phyloP scores from a whole-genome alignment of 2,888 invertebrate genomes.

The Prenolepis imparis region DNA sequence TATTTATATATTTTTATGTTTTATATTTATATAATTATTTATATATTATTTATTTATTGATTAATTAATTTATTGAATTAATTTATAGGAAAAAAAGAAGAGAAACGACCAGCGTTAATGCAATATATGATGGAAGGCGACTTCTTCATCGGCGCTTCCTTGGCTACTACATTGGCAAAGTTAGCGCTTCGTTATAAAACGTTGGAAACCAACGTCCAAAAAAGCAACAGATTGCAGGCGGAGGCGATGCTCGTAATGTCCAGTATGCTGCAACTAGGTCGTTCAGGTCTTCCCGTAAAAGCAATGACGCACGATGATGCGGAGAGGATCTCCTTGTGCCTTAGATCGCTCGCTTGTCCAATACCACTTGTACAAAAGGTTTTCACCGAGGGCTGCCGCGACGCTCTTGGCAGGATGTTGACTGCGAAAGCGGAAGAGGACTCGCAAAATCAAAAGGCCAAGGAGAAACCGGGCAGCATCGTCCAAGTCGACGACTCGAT shows the following conservation, averaged over 20 bases:
- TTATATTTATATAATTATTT: no score
- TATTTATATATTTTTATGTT: no score
- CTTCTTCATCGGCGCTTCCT: slow-evolving; percentile 97
- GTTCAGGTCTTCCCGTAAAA: slow-evolving; percentile 88
- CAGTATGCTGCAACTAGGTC: slow-evolving; percentile 93
- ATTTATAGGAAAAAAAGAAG: slow-evolving; percentile 87
- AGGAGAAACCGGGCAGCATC: slow-evolving; percentile 90
- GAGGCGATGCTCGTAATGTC: slow-evolving; percentile 96
- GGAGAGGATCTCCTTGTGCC: slow-evolving; percentile 94
- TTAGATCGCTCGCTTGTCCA: slow-evolving; percentile 91
- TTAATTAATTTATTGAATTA: slow-evolving; percentile 38
- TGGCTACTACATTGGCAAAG: slow-evolving; percentile 97
- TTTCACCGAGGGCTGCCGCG: slow-evolving; percentile 92
- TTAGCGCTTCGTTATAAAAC: slow-evolving; percentile 90
- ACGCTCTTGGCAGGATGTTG: slow-evolving; percentile 94
- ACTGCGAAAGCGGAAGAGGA: slow-evolving; percentile 92
- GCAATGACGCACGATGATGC: slow-evolving; percentile 98
- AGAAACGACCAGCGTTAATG: slow-evolving; percentile 93
- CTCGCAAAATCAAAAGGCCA: slow-evolving; percentile 88
- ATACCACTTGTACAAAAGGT: slow-evolving; percentile 90
- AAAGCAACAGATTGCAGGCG: slow-evolving; percentile 89
- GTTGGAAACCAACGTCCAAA: slow-evolving; percentile 79
- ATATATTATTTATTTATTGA: no score
- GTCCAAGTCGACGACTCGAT: slow-evolving; percentile 96
- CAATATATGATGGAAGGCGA: slow-evolving; percentile 97